Percentiles rank a stretch among this genome's conserved stretches.
Conservation (phyloP, 1,140 invertebrate genomes). For the Ceratosolen solmsi region DNA sequence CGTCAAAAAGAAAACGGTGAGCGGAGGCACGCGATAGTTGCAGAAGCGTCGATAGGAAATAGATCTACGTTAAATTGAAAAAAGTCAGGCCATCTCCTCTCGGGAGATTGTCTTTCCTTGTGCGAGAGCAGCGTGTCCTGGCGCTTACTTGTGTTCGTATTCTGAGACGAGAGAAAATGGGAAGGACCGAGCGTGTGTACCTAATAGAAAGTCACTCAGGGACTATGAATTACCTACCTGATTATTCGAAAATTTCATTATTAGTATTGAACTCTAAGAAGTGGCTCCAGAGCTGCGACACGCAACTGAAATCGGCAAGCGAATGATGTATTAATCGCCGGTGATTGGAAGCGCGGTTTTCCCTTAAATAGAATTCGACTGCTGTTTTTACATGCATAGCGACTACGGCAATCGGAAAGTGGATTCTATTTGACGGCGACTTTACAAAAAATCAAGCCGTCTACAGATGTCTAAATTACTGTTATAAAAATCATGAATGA, state of each 20-base stretch:
- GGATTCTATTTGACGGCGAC: conserved; percentile 3
- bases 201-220: conserved; percentile 69
- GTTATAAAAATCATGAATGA: too few species aligned
- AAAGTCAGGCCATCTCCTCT: conserved; percentile 70
- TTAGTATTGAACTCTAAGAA: conserved; percentile 56
- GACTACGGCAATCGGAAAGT: conserved; percentile 5
- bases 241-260: conserved; percentile 74
- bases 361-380: conserved; percentile 36
- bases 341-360: conserved; percentile 44
- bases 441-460: too few species aligned
- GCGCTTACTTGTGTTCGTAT: conserved; percentile 16
- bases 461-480: too few species aligned
- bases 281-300: conserved; percentile 27
- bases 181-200: background rate
- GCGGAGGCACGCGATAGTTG: conserved; percentile 47
- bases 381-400: conserved; percentile 1
- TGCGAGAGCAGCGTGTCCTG: conserved; percentile 13
- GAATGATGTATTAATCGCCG: conserved; percentile 46
- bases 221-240: conserved; percentile 68
- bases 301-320: conserved; percentile 28
- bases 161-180: conserved; percentile 30
- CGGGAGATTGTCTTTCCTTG: conserved; percentile 72
- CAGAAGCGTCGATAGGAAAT: conserved; percentile 71
- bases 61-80: conserved; percentile 69
- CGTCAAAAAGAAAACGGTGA: conserved; percentile 9